These are phyloP conservation scores for Hypercompe scribonia DNA, from an alignment of 2,888 invertebrate species.

Conservation along the genomic window DNA sequence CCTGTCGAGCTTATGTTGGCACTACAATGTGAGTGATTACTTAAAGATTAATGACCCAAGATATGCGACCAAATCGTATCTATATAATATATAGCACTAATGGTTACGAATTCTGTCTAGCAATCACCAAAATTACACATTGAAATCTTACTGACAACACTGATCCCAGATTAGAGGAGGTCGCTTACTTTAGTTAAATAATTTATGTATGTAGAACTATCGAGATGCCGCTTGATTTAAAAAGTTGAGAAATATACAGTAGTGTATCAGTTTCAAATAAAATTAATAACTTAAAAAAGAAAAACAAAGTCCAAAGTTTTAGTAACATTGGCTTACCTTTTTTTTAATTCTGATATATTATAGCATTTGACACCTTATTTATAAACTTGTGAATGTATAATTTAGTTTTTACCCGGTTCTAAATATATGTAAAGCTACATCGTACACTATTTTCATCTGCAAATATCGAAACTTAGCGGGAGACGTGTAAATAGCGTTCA, in stretches of 20 bases:
- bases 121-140: background rate
- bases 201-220: background rate
- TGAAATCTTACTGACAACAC: background rate
- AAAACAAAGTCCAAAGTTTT: too few relatives aligned
- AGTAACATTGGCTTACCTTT: background rate
- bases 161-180: background rate
- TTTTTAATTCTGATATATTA: background rate
- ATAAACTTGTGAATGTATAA: background rate
- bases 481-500: background rate
- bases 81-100: background rate
- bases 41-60: conserved; percentile 3
- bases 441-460: background rate
- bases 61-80: background rate
- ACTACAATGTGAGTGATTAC: conserved; percentile 2
- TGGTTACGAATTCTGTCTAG: background rate
- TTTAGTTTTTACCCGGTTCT: background rate
- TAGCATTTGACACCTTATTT: background rate
- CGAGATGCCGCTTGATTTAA: too few relatives aligned
- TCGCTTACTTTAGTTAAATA: background rate
- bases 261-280: background rate
- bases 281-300: background rate
- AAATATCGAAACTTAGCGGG: background rate
- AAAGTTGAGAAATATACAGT: background rate
- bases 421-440: too few relatives aligned
- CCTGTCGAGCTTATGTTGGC: conserved; percentile 1